These are phyloP conservation scores for Eupsittula cactorum DNA, from an alignment of 2,113 vertebrate genomes.

Conservation along the genomic window DNA sequence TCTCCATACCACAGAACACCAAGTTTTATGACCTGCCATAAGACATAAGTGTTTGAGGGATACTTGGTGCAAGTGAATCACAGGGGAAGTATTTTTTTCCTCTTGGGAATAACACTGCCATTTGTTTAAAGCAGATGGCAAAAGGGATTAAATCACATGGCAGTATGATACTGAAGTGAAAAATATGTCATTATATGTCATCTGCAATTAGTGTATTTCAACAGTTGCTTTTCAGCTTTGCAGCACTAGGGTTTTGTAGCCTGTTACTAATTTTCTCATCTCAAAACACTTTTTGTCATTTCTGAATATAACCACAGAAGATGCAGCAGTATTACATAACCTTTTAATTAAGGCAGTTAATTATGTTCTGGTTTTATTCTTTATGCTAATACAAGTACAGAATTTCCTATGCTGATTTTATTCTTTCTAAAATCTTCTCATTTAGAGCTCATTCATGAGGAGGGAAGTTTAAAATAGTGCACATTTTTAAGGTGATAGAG, in stretches of 20 bases:
- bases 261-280: not conserved
- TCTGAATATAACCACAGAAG: not conserved
- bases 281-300: not conserved
- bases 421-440: not conserved
- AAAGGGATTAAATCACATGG: slow-evolving; percentile 26
- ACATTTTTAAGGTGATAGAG: not conserved
- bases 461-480: not conserved
- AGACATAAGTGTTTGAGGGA: not conserved
- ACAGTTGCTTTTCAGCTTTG: not conserved
- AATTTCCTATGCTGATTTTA: slow-evolving; percentile 6
- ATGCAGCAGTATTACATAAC: not conserved
- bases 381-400: not conserved
- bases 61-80: slow-evolving; percentile 41
- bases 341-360: slow-evolving; percentile 9
- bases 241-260: not conserved
- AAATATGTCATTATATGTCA: slow-evolving; percentile 16
- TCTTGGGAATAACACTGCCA: not conserved
- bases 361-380: slow-evolving; percentile 1
- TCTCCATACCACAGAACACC: not conserved
- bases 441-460: not conserved
- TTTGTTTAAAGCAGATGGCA: slow-evolving; percentile 69
- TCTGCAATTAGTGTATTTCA: not conserved
- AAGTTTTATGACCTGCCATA: not conserved
- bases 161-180: slow-evolving; percentile 12
- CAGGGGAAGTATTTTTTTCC: slow-evolving; percentile 14